These are phyloP conservation scores for Pogonomyrmex barbatus DNA, from an alignment of 1,140 invertebrate species.

Conservation along the genomic window DNA sequence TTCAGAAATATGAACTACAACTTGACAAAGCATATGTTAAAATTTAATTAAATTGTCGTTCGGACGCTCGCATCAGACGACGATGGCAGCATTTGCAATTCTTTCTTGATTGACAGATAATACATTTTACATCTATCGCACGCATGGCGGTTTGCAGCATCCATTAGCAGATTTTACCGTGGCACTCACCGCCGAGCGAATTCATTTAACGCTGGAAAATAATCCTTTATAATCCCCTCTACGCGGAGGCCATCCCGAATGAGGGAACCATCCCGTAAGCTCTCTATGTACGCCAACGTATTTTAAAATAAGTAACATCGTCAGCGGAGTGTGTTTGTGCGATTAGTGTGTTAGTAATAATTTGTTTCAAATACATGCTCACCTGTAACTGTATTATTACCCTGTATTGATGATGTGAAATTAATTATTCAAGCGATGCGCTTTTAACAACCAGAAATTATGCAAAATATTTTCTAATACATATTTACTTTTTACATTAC, in stretches of 20 bases:
- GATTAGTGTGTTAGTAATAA: slow-evolving; percentile 41
- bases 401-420: neutral
- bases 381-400: neutral
- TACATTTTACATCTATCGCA: slow-evolving; percentile 54
- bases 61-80: slow-evolving; percentile 16
- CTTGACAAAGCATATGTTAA: slow-evolving; percentile 37
- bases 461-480: neutral
- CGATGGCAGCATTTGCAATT: slow-evolving; percentile 56
- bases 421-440: neutral
- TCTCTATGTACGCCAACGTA: slow-evolving; percentile 44
- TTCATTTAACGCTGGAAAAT: slow-evolving; percentile 67
- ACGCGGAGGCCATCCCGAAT: slow-evolving; percentile 35
- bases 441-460: neutral
- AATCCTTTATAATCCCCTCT: slow-evolving; percentile 68
- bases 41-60: slow-evolving; percentile 63
- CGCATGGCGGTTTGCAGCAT: slow-evolving; percentile 37
- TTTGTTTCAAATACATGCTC: neutral
- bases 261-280: slow-evolving; percentile 54
- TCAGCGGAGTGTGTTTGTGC: slow-evolving; percentile 6
- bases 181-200: slow-evolving; percentile 44
- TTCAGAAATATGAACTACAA: neutral
- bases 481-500: neutral
- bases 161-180: slow-evolving; percentile 69
- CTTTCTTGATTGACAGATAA: slow-evolving; percentile 62
- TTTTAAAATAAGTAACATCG: slow-evolving; percentile 61